Evolutionary conservation across 2,797 vertebrate species (phyloP), one percentile per base, ranked within the genome.

Genomic region (Pangasius larnaudii): DNA sequence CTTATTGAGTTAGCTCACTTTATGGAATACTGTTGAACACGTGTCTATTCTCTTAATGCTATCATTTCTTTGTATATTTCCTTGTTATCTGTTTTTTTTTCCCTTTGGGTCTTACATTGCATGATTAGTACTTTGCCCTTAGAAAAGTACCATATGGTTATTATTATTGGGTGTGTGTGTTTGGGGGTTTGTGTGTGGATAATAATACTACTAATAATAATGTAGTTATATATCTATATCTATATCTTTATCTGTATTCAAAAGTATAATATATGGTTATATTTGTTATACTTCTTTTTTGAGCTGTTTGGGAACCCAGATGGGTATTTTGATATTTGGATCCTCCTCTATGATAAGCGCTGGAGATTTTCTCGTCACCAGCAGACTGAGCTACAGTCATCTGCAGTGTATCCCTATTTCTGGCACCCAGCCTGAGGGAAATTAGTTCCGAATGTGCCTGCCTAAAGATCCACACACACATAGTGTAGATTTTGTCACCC

Each of bases 371-470:
- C 89, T 87, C 49, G 16, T 88, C 87, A 71, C 77, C 53, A 61
- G 39, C 71, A 80, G 39, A 65, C 71, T 84, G 71, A 80, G 75
- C 81, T 74, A 56, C 79, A 89, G 80, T 86, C 88, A 86, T 86
- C 88, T 6, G n/a, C 78, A 81, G 85, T 53, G 46, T 75, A 87
- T 87, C 87, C 81, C 87, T 90, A 90, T 90, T 90, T 90, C 82
- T 84, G 74, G 89, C 85, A 75, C 46, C 19, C 16, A 10, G 87
- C 89, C 87, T 86, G 58, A 69, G 81, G 87, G 72, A 83, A 86
- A 75, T 90, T 86, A 86, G 89, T 83, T 90, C 84, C 46, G 82
- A 86, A 78, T 72, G 71, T 84, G 89, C 49, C 85, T 87, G 88
- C 85, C 83, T 86, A 86, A 78, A 71, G 85, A 89, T 84, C 79